Conservation (phyloP, 2,888 invertebrate genomes). For the Tachina lurida region DNA sequence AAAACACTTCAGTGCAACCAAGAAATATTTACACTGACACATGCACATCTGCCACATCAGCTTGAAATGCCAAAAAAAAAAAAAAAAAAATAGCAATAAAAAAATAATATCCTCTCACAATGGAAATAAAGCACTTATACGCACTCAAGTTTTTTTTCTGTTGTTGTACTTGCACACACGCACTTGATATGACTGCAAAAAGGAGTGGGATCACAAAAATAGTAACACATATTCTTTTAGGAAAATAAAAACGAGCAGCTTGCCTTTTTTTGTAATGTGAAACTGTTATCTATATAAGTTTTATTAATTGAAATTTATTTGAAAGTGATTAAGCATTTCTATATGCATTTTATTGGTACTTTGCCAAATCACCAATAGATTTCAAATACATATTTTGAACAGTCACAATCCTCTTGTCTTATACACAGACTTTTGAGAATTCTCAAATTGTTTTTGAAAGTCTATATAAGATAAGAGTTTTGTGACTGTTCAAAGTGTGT, state of each 20-base stretch:
- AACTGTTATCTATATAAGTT: too few relatives aligned
- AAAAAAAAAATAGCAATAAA: background rate
- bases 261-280: too few relatives aligned
- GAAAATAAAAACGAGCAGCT: background rate
- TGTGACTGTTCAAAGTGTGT: too few relatives aligned
- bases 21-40: constrained; percentile 21
- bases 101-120: constrained; percentile 5
- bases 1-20: constrained; percentile 28
- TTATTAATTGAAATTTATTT: too few relatives aligned
- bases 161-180: background rate
- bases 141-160: constrained; percentile 12
- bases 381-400: too few relatives aligned
- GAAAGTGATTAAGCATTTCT: too few relatives aligned
- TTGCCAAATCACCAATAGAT: too few relatives aligned
- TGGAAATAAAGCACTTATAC: constrained; percentile 28
- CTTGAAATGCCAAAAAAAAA: constrained; percentile 47
- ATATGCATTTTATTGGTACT: too few relatives aligned
- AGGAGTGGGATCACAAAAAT: background rate
- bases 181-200: background rate
- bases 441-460: too few relatives aligned
- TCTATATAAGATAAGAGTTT: too few relatives aligned
- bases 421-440: too few relatives aligned
- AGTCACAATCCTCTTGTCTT: too few relatives aligned
- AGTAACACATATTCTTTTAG: background rate
- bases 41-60: constrained; percentile 32